Conservation (phyloP, 2,113 vertebrate genomes). For the Paramisgurnus dabryanus region DNA sequence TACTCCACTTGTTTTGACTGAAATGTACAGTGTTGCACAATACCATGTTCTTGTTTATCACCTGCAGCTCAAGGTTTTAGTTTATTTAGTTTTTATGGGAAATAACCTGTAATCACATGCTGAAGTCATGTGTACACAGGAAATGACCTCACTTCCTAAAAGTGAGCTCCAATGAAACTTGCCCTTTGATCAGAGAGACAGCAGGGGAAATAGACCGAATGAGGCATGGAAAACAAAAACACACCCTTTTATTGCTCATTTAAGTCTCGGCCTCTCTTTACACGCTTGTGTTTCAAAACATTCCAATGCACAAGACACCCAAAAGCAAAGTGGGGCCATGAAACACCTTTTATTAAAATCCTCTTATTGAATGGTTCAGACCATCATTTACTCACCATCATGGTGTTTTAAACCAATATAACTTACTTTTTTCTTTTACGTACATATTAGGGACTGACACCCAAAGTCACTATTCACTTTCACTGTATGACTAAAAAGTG, state of each 20-base stretch:
- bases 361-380: too few relatives aligned
- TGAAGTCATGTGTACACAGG: slow-evolving; percentile 19
- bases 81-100: slow-evolving; percentile 3
- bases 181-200: slow-evolving; percentile 40
- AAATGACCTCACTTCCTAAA: slow-evolving; percentile 31
- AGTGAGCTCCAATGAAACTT: slow-evolving; percentile 28
- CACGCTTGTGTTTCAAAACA: slow-evolving; percentile 2
- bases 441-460: too few relatives aligned
- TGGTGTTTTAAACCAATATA: too few relatives aligned
- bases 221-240: slow-evolving; percentile 41
- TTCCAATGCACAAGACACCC: background rate
- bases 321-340: background rate
- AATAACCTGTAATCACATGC: slow-evolving; percentile 36
- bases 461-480: too few relatives aligned
- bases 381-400: too few relatives aligned
- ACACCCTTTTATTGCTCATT: slow-evolving; percentile 24
- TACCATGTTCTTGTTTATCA: background rate
- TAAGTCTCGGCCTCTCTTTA: background rate
- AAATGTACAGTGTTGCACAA: too few relatives aligned
- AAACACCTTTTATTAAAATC: too few relatives aligned
- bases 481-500: too few relatives aligned
- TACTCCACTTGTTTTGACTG: too few relatives aligned
- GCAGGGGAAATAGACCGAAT: slow-evolving; percentile 51
- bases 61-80: background rate
- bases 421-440: too few relatives aligned